Conservation (phyloP, 2,113 vertebrate genomes). For the Burhinus bistriatus region DNA sequence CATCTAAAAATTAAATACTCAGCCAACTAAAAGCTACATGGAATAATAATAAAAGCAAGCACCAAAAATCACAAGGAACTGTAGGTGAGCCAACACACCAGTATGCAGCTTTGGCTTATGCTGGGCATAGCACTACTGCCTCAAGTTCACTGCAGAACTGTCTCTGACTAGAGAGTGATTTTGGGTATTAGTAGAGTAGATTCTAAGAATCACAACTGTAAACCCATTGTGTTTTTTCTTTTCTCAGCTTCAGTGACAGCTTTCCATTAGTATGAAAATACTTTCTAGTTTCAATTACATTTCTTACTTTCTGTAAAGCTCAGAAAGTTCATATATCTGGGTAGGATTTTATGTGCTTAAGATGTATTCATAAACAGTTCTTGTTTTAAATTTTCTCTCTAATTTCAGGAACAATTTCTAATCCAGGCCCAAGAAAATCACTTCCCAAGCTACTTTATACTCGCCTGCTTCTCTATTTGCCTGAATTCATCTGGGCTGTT, state of each 20-base stretch:
- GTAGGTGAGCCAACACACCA: not conserved
- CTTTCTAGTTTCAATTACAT: not conserved
- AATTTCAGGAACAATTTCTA: slow-evolving; percentile 90
- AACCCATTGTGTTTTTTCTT: not conserved
- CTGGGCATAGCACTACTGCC: not conserved
- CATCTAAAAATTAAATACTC: not conserved
- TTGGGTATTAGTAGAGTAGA: not conserved
- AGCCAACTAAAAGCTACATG: not conserved
- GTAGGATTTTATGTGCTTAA: not conserved
- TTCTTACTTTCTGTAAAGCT: not conserved
- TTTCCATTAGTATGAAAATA: not conserved
- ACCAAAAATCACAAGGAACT: not conserved
- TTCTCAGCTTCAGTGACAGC: not conserved
- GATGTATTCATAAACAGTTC: not conserved
- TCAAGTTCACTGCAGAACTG: not conserved
- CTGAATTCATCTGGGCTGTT: slow-evolving; percentile 90
- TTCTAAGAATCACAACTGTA: not conserved
- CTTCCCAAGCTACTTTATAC: slow-evolving; percentile 88
- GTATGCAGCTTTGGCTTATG: not conserved
- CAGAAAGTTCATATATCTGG: not conserved
- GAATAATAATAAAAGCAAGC: not conserved
- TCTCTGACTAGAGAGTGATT: not conserved
- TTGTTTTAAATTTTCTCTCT: not conserved
- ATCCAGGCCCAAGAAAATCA: slow-evolving; percentile 87
- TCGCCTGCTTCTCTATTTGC: slow-evolving; percentile 86